Evolutionary conservation across 2,113 vertebrate species (phyloP).

Genomic region (Rhabdornis inornatus): DNA sequence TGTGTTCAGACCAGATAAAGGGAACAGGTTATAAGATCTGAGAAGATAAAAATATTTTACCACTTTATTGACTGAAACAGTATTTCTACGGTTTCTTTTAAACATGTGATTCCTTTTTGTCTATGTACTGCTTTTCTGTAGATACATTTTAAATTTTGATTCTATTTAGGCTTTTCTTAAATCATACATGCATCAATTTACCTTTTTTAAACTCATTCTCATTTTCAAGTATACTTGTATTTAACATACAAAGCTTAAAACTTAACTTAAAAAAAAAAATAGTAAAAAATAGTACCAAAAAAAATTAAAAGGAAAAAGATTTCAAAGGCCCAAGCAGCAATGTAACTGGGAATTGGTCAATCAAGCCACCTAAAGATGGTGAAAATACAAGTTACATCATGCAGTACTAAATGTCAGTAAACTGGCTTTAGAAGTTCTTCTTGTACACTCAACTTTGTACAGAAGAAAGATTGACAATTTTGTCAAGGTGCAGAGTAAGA

Average conservation of each 20-base stretch:
- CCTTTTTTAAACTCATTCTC: not conserved
- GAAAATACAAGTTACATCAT: not conserved
- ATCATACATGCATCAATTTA: not conserved
- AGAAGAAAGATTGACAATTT: not conserved
- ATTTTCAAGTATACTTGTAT: not conserved
- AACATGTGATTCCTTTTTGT: not conserved
- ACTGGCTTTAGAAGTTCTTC: not conserved
- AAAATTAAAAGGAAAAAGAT: rapidly evolving
- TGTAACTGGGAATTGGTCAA: not conserved
- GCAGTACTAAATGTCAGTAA: not conserved
- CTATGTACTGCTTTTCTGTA: not conserved
- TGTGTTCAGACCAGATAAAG: not conserved
- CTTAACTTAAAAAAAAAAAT: not conserved
- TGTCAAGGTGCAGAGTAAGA: not conserved
- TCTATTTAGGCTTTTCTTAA: not conserved
- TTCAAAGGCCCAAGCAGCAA: not conserved
- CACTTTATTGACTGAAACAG: not conserved
- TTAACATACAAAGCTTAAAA: not conserved
- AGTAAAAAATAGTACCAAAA: not conserved
- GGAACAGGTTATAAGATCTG: not conserved
- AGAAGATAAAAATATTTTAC: not conserved
- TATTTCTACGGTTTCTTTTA: not conserved
- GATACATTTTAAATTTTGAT: not conserved
- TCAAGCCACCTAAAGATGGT: rapidly evolving
- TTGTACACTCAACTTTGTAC: not conserved